Evolutionary conservation across 2,888 invertebrate species (phyloP), one percentile per base, ranked within the genome.

Genomic region (Hyalella azteca): DNA sequence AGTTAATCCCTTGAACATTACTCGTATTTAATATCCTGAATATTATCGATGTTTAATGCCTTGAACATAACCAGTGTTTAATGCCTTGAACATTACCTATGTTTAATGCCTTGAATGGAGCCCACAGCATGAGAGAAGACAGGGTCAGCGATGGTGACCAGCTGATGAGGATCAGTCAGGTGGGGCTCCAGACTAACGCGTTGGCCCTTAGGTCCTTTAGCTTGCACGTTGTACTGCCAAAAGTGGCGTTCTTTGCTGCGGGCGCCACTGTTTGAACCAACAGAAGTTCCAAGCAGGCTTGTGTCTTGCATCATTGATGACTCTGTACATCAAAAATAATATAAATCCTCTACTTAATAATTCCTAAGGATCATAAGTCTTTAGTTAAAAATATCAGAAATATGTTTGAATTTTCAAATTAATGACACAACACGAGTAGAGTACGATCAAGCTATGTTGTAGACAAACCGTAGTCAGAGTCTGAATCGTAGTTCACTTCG

Each of bases 161-260:
- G 90, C 60, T 94, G 91, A 89, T 98, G 97, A 11, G 98, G 97
- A 89, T 98, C 96, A 87, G 94, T 94, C 54, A 93, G 91, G 87
- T 94, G 93, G 77, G 94, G 93, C 88, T 94, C 93, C 86, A 95
- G 91, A 75, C 95, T 92, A 83, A 96, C 90, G 84, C 96, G 90
- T 88, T 96, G 95, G 59, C 97, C 97, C 89, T 98, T 97, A 5
- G 98, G 97, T 1, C 98, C 97, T 89, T 98, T 97, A 1, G 97
- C 95, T 54, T 98, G 98, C 0, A 97, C 96, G 90, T 98, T 98
- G 88, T 98, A 98, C 88, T 98, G 98, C 98, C 98, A 98, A 88
- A 98, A 98, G 89, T 91, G 97, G 82, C 93, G 91, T 87, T 96
- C 95, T 86, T 93, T 94, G 29, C 66, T 50, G 0, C 80, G 81